Evolutionary conservation across 2,113 vertebrate genomes (phyloP).

Genomic region (Murina feae): DNA sequence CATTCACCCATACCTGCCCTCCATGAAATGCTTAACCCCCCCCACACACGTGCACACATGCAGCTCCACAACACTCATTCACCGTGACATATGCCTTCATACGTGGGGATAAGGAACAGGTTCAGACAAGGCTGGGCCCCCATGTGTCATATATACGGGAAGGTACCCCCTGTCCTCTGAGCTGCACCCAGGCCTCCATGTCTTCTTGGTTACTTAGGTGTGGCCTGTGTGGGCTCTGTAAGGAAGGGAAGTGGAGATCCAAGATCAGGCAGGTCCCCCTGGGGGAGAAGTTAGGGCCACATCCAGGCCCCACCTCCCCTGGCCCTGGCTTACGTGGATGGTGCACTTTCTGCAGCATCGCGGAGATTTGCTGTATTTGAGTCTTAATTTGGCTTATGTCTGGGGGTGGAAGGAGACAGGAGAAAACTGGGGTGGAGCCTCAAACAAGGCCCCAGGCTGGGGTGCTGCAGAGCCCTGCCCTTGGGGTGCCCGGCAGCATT

Average conservation of each 20-base stretch:
- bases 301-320: fast-evolving
- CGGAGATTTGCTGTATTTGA: neutral
- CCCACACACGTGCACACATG: neutral
- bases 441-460: neutral
- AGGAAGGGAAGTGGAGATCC: neutral
- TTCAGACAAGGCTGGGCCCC: neutral
- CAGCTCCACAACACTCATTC: neutral
- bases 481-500: neutral
- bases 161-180: neutral
- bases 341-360: neutral
- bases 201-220: neutral
- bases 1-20: neutral
- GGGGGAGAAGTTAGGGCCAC: neutral
- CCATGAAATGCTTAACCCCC: neutral
- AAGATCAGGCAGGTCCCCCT: neutral
- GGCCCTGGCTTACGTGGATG: neutral
- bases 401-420: neutral
- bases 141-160: neutral
- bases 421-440: neutral
- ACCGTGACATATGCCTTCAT: neutral
- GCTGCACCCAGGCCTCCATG: fast-evolving
- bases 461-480: neutral
- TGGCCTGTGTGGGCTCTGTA: neutral
- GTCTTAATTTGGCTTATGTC: fast-evolving
- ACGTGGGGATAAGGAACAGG: neutral